Conservation (phyloP, 2,113 vertebrate species). For the Pseudolaguvia tuberculata region DNA sequence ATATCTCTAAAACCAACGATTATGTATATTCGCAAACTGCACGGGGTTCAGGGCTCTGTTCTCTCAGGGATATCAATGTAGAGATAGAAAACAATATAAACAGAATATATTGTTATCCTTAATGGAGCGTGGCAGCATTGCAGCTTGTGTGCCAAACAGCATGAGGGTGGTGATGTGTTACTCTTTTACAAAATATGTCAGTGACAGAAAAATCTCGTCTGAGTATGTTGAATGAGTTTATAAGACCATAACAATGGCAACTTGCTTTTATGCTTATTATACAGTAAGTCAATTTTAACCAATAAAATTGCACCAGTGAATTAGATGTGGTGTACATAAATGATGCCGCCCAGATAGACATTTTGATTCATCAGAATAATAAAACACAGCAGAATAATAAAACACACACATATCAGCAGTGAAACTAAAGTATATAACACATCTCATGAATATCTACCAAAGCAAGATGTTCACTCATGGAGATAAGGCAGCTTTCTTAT, state of each 20-base stretch:
- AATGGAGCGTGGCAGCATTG: conserved; percentile 23
- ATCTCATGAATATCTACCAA: conserved; percentile 40
- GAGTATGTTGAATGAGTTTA: background rate
- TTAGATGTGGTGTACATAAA: background rate
- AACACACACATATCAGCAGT: conserved; percentile 30
- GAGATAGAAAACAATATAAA: conserved; percentile 32
- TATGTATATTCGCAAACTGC: conserved; percentile 40
- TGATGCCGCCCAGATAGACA: conserved; percentile 28
- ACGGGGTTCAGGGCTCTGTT: conserved; percentile 32
- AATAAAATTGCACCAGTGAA: background rate
- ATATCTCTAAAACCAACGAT: conserved; percentile 42
- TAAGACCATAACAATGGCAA: background rate
- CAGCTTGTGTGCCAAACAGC: conserved; percentile 5
- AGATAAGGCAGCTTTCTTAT: conserved; percentile 68
- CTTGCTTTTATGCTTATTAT: background rate
- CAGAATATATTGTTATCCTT: conserved; percentile 11
- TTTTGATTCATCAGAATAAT: conserved; percentile 37
- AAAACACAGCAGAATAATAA: conserved; percentile 28
- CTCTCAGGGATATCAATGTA: conserved; percentile 13
- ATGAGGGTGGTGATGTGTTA: conserved; percentile 13
- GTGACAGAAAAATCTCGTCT: conserved; percentile 17
- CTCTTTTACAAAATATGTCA: conserved; percentile 7
- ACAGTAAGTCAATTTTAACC: background rate
- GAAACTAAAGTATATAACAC: conserved; percentile 3
- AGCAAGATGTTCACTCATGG: conserved; percentile 54